Evolutionary conservation across 2,797 vertebrate species (phyloP), one percentile per base, ranked within the genome.

Genomic region (Phalloptychus januarius): DNA sequence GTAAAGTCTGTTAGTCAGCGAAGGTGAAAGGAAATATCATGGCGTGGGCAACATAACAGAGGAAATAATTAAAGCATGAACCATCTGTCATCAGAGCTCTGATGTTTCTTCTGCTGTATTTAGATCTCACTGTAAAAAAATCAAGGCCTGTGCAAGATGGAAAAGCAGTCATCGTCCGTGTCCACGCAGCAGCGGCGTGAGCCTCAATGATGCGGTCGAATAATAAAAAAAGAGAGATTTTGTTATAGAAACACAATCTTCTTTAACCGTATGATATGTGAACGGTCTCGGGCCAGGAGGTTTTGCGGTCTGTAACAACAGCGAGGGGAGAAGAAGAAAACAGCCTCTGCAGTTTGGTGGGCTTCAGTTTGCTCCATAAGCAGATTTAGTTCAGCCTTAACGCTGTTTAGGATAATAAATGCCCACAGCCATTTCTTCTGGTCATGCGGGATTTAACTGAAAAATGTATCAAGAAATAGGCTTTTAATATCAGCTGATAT

Each of bases 1-100:
- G 97, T 84, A 94, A 94, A 58, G 67, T 93, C 23, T 93, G 95
- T 83, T 97, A 96, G 92, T 97, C 94, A 3, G 40, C 94, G 45
- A 71, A 95, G 93, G 82, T 96, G 93, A 82, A 95, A 93, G 90
- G 82, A 79, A 33, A 72, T 93, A 40, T 96, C 95, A 36, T 94
- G 94, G 95, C 95, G 96, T 7, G 94, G 71, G 95, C 0, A 94
- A 96, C 83, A 83, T 81, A 44, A 89, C 87, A 63, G 83, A 95
- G 86, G 96, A 76, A 84, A 88, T 83, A 78, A 80, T 80, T 45
- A 67, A 78, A 89, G 78, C 77, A 82, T 87, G 56, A 82, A 83
- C 71, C 85, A 87, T 82, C 40, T 25, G 33, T 74, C 75, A 58
- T 78, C n/a, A 75, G 79, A 82, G 42, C 73, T 63, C 76, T 63